Conservation (phyloP, 2,888 invertebrate species). For the Rhagophthalmus giganteus region DNA sequence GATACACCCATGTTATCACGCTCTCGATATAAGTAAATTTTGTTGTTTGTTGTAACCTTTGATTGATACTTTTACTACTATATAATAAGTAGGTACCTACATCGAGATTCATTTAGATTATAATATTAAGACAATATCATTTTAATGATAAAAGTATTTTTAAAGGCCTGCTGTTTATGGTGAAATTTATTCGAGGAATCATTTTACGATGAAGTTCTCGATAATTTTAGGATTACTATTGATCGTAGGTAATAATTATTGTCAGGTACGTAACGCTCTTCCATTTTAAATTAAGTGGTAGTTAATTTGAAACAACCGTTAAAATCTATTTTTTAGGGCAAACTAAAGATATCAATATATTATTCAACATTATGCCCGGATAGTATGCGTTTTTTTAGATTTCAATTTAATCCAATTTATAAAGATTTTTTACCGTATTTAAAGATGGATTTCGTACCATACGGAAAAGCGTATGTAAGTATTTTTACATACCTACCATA, state of each 20-base stretch:
- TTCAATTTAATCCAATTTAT: slow-evolving; percentile 51
- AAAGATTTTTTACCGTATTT: slow-evolving; percentile 9
- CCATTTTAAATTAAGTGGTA: no score
- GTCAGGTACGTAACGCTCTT: slow-evolving; percentile 1
- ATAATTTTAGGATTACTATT: background rate
- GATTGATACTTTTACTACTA: no score
- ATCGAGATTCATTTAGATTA: no score
- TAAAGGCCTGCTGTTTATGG: no score
- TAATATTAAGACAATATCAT: no score
- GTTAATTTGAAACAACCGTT: no score
- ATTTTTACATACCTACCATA: no score
- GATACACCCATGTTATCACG: no score
- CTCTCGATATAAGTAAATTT: no score
- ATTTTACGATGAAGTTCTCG: background rate
- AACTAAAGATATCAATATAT: slow-evolving; percentile 54
- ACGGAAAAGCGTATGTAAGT: slow-evolving; percentile 57
- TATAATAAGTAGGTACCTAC: no score
- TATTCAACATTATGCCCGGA: slow-evolving; percentile 60
- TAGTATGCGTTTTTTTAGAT: slow-evolving; percentile 55
- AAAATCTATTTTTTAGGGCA: slow-evolving; percentile 28
- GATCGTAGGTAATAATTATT: slow-evolving; percentile 3
- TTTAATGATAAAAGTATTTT: no score
- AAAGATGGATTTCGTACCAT: slow-evolving; percentile 54
- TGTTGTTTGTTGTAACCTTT: no score
- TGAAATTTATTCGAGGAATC: background rate